Evolutionary conservation across 2,113 vertebrate species (phyloP).

Genomic region (Urocynchramus pylzowi): DNA sequence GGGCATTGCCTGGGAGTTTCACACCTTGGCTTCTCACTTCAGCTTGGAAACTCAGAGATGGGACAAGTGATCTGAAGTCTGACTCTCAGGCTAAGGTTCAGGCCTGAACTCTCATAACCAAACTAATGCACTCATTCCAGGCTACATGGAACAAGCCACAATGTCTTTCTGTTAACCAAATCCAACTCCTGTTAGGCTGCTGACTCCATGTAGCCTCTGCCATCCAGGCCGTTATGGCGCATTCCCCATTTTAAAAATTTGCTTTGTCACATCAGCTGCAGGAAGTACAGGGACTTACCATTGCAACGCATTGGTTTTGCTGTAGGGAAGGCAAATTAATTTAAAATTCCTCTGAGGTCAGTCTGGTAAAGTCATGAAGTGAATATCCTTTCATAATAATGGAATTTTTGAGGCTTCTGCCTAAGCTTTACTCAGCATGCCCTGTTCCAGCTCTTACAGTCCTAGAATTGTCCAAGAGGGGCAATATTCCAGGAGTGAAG

Average conservation of each 20-base stretch:
- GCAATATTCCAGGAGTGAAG: neutral
- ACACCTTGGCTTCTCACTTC: neutral
- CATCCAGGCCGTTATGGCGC: neutral
- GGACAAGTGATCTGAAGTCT: neutral
- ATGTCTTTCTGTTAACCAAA: neutral
- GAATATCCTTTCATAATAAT: neutral
- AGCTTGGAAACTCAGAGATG: neutral
- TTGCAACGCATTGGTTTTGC: neutral
- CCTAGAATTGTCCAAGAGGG: neutral
- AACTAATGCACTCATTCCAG: neutral
- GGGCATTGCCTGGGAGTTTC: neutral
- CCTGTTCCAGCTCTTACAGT: neutral
- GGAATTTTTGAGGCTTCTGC: neutral
- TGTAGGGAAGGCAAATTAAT: neutral
- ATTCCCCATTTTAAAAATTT: neutral
- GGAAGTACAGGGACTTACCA: neutral
- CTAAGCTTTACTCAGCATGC: neutral
- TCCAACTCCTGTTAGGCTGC: neutral
- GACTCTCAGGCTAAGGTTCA: neutral
- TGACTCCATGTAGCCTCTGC: neutral
- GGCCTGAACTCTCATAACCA: neutral
- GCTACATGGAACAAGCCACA: neutral
- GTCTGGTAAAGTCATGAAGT: neutral
- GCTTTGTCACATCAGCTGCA: neutral
- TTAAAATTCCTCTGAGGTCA: neutral